phyloP scores from a whole-genome alignment of 2,113 vertebrate genomes.

The Clupea harengus region DNA sequence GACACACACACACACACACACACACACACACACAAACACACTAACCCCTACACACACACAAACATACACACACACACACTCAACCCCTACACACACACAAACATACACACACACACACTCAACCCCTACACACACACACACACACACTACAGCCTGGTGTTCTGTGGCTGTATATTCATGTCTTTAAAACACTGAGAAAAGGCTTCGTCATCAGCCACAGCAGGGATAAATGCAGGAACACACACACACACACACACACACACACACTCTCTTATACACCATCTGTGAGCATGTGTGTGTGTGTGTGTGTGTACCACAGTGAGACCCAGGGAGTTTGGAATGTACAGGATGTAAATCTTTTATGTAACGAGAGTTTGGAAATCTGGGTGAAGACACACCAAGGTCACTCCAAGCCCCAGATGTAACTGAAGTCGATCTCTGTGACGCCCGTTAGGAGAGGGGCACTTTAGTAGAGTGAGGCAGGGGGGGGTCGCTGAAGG shows the following conservation, averaged over 20 bases:
- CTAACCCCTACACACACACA: not conserved
- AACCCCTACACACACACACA: not conserved
- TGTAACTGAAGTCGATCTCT: too few relatives aligned
- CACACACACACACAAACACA: not conserved
- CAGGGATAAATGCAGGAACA: slow-evolving; percentile 16
- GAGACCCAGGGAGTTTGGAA: too few relatives aligned
- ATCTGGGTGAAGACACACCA: too few relatives aligned
- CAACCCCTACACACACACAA: not conserved
- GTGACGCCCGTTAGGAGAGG: too few relatives aligned
- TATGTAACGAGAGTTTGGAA: too few relatives aligned
- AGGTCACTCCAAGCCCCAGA: too few relatives aligned
- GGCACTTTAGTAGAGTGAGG: not conserved
- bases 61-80: not conserved
- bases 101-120: not conserved
- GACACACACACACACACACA: not conserved
- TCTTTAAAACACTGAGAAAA: not conserved
- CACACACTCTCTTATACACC: not conserved
- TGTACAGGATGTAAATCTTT: too few relatives aligned
- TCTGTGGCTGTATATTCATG: too few relatives aligned
- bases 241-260: slow-evolving; percentile 12
- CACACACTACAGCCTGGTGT: not conserved
- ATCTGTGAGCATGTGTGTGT: not conserved
- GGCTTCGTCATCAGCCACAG: not conserved
- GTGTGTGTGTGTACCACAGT: too few relatives aligned
- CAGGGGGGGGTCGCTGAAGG: not conserved